Conservation (phyloP, 2,888 invertebrate genomes). For the Lucinisca nassula region DNA sequence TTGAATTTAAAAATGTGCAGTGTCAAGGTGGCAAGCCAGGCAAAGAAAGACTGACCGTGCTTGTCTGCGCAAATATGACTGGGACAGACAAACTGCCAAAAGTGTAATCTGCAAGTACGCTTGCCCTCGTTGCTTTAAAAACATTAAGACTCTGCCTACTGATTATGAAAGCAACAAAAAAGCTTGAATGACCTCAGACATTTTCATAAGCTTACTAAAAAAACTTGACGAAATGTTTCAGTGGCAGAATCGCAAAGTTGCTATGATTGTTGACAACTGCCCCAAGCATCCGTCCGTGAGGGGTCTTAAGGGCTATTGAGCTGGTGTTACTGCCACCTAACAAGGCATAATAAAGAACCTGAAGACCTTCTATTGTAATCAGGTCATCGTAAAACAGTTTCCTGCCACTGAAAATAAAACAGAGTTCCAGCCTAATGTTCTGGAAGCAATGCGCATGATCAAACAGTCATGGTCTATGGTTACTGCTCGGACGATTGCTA, state of each 20-base stretch:
- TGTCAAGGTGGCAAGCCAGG: conserved; percentile 68
- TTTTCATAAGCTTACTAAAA: conserved; percentile 68
- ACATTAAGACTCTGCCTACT: conserved; percentile 56
- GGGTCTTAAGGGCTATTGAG: conserved; percentile 42
- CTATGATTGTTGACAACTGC: conserved; percentile 71
- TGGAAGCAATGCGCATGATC: neutral
- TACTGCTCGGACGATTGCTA: neutral
- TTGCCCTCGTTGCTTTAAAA: conserved; percentile 69
- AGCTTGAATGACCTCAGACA: conserved; percentile 69
- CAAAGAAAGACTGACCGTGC: conserved; percentile 66
- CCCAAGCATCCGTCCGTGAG: conserved; percentile 65
- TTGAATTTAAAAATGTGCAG: conserved; percentile 54
- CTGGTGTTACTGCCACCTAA: conserved; percentile 75
- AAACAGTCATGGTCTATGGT: neutral
- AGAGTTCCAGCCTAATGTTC: neutral
- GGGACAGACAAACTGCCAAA: conserved; percentile 60
- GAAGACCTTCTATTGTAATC: conserved; percentile 36
- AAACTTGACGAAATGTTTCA: conserved; percentile 56
- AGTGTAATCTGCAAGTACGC: conserved; percentile 69
- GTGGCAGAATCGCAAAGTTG: conserved; percentile 34
- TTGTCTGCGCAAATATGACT: conserved; percentile 67
- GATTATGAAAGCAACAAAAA: conserved; percentile 66
- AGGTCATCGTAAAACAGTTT: neutral
- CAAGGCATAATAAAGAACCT: conserved; percentile 62
- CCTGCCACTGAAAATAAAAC: neutral